Base-by-base conservation (phyloP, 2,888 invertebrate genomes). In the Sipha maydis region DNA sequence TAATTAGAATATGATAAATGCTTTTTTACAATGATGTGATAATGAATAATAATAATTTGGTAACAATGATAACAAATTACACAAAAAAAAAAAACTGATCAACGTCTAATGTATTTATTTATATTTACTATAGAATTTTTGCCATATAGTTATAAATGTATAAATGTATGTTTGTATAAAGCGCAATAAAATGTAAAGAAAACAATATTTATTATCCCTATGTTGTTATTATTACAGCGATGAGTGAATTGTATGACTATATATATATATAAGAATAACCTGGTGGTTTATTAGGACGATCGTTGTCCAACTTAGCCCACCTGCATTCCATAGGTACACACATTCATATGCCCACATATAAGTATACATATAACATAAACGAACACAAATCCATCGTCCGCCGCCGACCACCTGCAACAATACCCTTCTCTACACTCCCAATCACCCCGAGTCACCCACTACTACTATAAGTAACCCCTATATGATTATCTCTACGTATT, bases 321-420 rank as follows among this genome's bases (percentile, higher is more conserved):
- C 82, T 82, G 82, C 69, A 82, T 82, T 82, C 69, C 82, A 69
- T 21, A 56, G 14, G 25, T 8, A 78, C n/a, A 80, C n/a, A 79
- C 82, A 69, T 17, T 41, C 69, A 69, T 3, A n/a, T n/a, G 5
- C 67, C 3, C 8, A 21, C n/a, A n/a, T n/a, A 41, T 9, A 31
- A 7, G 38, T 17, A 61, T 41, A 69, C n/a, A 69, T 9, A 69
- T 11, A 48, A 48, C 11, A 14, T 14, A 48, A 2, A 14, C 31
- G 34, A 14, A 31, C 48, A 71, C 48, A 71, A 69, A 31, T 83
- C 69, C 31, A 83, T 83, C 83, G 54, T 25, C 21, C 71, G 83
- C 71, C 48, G 48, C 71, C 28, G 83, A 73, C 83, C 83, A 83
- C 83, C 83, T 83, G 83, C 83, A 83, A 54, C 73, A 54, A 54